A percentile compares a stretch with the other conserved stretches of the same genome.
Conservation (phyloP, 2,797 vertebrate genomes). For the Phoebastria nigripes region DNA sequence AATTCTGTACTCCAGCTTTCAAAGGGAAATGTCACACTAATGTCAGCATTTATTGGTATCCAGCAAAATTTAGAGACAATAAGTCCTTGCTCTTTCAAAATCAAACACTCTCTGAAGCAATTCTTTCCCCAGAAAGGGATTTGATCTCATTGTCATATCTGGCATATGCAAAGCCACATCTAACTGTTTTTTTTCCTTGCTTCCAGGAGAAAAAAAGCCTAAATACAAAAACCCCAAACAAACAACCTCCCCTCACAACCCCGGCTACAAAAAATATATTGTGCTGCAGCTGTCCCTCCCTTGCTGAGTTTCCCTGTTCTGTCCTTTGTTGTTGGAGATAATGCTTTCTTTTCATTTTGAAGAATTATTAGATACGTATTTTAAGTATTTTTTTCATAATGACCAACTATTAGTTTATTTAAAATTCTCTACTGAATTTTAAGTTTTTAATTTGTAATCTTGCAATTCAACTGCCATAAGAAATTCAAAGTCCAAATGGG, state of each 20-base stretch:
- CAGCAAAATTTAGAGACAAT: slow-evolving; percentile 25
- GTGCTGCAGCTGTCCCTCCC: background rate
- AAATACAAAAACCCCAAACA: background rate
- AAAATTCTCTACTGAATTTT: background rate
- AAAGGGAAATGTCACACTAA: slow-evolving; percentile 45
- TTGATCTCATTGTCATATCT: slow-evolving; percentile 47
- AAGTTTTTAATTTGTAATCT: background rate
- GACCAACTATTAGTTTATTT: background rate
- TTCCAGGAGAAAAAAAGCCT: slow-evolving; percentile 19
- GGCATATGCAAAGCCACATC: slow-evolving; percentile 41
- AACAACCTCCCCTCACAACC: background rate
- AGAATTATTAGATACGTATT: background rate
- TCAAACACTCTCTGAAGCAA: slow-evolving; percentile 29
- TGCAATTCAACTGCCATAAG: background rate
- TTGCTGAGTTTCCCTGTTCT: background rate
- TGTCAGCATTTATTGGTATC: slow-evolving; percentile 45
- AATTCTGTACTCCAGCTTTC: slow-evolving; percentile 2
- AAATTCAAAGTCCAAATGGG: background rate
- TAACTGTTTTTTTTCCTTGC: background rate
- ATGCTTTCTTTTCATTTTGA: background rate
- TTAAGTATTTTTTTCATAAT: background rate
- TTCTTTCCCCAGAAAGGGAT: slow-evolving; percentile 20
- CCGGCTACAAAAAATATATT: slow-evolving; percentile 36
- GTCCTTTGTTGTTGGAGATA: background rate
- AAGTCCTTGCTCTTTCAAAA: slow-evolving; percentile 35